phyloP scores from a whole-genome alignment of 2,113 vertebrate species.

The Donacobius atricapilla region DNA sequence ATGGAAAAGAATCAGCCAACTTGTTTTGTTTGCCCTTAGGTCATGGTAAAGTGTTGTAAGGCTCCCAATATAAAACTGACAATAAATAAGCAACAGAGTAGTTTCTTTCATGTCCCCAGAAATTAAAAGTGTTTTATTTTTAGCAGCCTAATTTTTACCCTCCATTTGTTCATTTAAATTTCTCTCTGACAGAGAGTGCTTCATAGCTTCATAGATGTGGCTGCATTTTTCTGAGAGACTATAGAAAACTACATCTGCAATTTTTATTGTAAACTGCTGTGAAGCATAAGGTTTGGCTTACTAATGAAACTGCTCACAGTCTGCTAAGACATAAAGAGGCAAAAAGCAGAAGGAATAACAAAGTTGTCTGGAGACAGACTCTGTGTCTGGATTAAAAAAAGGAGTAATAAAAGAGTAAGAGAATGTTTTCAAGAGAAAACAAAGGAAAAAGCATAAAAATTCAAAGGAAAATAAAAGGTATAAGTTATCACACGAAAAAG shows the following conservation, averaged over 20 bases:
- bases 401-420: neutral
- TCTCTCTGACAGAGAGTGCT: neutral
- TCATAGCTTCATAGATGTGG: neutral
- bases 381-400: neutral
- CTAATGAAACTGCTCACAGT: neutral
- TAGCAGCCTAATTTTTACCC: neutral
- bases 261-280: neutral
- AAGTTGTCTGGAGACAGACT: neutral
- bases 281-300: neutral
- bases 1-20: slow-evolving; percentile 10
- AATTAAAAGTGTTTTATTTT: neutral
- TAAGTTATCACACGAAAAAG: neutral
- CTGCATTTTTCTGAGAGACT: neutral
- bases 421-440: neutral
- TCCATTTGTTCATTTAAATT: neutral
- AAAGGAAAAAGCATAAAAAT: neutral
- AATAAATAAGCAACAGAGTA: neutral
- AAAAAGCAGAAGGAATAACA: neutral
- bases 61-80: neutral
- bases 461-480: neutral
- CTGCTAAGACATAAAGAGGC: neutral
- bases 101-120: neutral
- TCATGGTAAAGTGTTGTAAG: slow-evolving; percentile 10
- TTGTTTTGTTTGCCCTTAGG: slow-evolving; percentile 45
- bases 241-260: neutral